Conservation (phyloP, 2,797 vertebrate species). For the Enteromius argenteus region DNA sequence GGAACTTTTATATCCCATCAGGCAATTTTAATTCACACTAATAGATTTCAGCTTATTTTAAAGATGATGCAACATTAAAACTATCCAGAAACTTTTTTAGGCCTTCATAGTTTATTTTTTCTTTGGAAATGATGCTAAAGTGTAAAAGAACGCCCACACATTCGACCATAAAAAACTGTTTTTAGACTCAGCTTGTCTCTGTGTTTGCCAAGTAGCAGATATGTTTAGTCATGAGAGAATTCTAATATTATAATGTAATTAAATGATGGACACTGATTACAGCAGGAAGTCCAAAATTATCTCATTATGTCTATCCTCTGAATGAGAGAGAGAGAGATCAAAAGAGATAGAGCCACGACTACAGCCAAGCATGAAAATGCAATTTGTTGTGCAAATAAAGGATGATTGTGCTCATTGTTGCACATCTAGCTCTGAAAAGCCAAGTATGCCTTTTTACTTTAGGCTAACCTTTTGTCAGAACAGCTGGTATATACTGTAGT, state of each 20-base stretch:
- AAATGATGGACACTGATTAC: conserved; percentile 4
- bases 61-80: not conserved
- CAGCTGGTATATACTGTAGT: not conserved
- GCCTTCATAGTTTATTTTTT: not conserved
- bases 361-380: conserved; percentile 29
- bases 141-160: conserved; percentile 6
- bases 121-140: not conserved
- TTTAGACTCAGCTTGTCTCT: not conserved
- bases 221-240: conserved; percentile 29
- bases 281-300: conserved; percentile 17
- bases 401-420: conserved; percentile 2
- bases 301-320: conserved; percentile 25
- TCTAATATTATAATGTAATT: conserved; percentile 24
- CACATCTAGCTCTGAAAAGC: not conserved
- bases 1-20: not conserved
- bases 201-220: conserved; percentile 64
- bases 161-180: not conserved
- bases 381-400: conserved; percentile 1
- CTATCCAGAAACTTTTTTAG: not conserved
- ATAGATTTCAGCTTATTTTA: not conserved
- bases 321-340: conserved; percentile 21
- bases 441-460: not conserved
- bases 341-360: not conserved
- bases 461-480: not conserved
- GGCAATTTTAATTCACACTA: not conserved